Conservation (phyloP, 2,797 vertebrate genomes). For the Manis javanica region DNA sequence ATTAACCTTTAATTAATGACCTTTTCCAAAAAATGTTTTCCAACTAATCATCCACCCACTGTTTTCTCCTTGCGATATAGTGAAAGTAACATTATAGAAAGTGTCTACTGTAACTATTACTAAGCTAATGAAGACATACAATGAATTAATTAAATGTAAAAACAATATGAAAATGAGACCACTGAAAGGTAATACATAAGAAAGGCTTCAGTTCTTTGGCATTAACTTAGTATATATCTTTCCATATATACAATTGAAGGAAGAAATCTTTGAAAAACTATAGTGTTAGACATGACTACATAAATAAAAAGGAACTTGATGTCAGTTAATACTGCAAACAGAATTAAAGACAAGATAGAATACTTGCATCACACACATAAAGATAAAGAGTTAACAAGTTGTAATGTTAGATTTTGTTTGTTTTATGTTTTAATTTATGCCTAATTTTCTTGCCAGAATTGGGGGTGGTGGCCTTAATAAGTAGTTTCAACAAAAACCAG, state of each 20-base stretch:
- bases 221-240: background rate
- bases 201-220: background rate
- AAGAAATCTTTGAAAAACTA: background rate
- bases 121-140: background rate
- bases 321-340: background rate
- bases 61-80: background rate
- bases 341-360: background rate
- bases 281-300: background rate
- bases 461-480: background rate
- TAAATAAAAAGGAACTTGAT: background rate
- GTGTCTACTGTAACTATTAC: background rate
- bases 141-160: conserved; percentile 8
- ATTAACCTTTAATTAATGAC: conserved; percentile 47
- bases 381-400: background rate
- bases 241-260: background rate
- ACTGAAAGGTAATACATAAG: background rate
- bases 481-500: background rate
- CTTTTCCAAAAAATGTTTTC: background rate
- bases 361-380: background rate
- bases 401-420: background rate
- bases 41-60: background rate
- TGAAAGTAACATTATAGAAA: background rate
- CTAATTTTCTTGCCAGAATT: background rate
- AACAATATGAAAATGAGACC: background rate
- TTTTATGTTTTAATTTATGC: background rate